A percentile compares a stretch with the other conserved stretches of the same genome.
Conservation (phyloP, 2,113 vertebrate species). For the Geothlypis trichas region DNA sequence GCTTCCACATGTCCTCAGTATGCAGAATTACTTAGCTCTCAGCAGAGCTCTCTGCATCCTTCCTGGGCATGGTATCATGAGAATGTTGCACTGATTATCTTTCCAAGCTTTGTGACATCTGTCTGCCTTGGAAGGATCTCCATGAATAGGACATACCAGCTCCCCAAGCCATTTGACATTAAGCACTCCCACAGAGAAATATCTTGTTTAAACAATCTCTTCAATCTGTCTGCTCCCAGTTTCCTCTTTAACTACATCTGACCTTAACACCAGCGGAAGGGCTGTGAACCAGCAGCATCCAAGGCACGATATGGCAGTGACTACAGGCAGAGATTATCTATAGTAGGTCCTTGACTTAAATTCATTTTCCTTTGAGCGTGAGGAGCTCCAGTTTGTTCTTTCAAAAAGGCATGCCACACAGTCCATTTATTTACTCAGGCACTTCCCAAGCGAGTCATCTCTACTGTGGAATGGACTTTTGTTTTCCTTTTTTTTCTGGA, state of each 20-base stretch:
- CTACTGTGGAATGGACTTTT: background rate
- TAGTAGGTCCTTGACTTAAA: background rate
- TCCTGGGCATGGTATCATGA: rapidly evolving
- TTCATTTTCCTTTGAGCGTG: background rate
- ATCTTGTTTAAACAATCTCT: conserved; percentile 38
- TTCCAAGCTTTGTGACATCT: background rate
- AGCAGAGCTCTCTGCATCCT: background rate
- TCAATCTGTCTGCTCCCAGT: background rate
- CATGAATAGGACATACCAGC: background rate
- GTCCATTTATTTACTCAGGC: conserved; percentile 46
- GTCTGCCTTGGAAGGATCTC: background rate
- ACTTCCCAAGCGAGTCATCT: conserved; percentile 16
- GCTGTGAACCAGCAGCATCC: background rate
- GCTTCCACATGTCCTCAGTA: background rate
- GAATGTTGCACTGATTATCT: background rate
- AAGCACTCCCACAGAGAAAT: background rate
- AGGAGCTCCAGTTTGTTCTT: background rate
- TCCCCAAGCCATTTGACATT: background rate
- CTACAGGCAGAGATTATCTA: conserved; percentile 7
- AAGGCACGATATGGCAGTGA: background rate
- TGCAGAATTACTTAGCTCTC: background rate
- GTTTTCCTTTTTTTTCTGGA: background rate
- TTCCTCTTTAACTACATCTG: conserved; percentile 24
- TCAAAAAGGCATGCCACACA: background rate
- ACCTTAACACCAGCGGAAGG: background rate